phyloP scores from a whole-genome alignment of 2,113 vertebrate genomes.

The Ornithorhynchus anatinus region DNA sequence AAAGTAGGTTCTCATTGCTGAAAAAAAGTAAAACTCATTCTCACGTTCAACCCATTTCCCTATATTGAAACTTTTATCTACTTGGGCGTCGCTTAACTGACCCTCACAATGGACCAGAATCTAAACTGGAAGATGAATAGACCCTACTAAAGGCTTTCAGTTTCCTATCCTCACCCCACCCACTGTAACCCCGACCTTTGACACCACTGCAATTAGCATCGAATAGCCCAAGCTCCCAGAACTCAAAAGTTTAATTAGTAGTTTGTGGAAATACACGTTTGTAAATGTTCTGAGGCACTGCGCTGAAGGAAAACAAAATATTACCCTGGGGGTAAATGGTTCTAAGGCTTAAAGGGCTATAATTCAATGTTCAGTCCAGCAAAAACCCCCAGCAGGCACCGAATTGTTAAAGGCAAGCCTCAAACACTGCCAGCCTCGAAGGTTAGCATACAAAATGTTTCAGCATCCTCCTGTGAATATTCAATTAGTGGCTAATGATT shows the following conservation, averaged over 20 bases:
- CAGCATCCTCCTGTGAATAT: slow-evolving; percentile 34
- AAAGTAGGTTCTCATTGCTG: no score
- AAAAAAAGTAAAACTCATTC: no score
- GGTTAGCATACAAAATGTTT: slow-evolving; percentile 14
- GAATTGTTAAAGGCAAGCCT: slow-evolving; percentile 1
- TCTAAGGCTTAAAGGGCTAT: background rate
- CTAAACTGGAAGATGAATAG: slow-evolving; percentile 34
- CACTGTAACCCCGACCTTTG: background rate
- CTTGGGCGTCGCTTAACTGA: no score
- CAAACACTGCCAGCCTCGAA: background rate
- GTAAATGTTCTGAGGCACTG: slow-evolving; percentile 17
- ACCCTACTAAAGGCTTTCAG: background rate
- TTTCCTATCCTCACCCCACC: no score
- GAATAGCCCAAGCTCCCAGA: background rate
- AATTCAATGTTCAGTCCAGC: background rate
- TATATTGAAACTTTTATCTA: no score
- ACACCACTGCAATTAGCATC: background rate
- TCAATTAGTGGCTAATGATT: slow-evolving; percentile 47
- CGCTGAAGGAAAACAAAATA: slow-evolving; percentile 17
- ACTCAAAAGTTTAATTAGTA: slow-evolving; percentile 22
- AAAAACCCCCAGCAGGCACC: slow-evolving; percentile 16
- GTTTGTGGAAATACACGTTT: background rate
- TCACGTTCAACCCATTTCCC: no score
- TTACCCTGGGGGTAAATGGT: slow-evolving; percentile 11
- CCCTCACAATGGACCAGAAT: slow-evolving; percentile 19